These are phyloP conservation scores for Sebastes glaucus DNA, from an alignment of 2,797 vertebrate species.

Conservation along the genomic window DNA sequence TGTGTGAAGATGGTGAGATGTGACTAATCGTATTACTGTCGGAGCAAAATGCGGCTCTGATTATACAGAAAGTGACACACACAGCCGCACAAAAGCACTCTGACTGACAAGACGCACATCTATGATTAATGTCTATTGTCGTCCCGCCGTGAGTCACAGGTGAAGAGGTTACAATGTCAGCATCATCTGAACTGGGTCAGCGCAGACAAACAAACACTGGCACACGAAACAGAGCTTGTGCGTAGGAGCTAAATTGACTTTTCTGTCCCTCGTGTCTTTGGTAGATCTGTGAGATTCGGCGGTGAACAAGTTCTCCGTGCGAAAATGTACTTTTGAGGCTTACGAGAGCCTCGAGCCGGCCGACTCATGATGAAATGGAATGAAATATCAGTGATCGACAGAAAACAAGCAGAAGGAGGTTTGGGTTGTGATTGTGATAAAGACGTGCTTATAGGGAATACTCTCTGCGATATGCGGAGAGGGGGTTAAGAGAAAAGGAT, in stretches of 20 bases:
- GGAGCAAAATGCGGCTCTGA: conserved; percentile 23
- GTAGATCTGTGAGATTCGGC: not conserved
- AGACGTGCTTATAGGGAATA: conserved; percentile 21
- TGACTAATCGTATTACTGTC: conserved; percentile 64
- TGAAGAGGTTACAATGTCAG: conserved; percentile 55
- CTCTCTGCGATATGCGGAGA: not conserved
- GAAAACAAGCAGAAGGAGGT: conserved; percentile 27
- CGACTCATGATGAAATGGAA: conserved; percentile 70
- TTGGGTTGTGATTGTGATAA: conserved; percentile 25
- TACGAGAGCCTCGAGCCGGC: conserved; percentile 20
- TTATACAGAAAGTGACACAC: conserved; percentile 30
- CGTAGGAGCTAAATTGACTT: conserved; percentile 17
- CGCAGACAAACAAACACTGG: not conserved
- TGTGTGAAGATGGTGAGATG: conserved; percentile 10
- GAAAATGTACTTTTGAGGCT: conserved; percentile 20
- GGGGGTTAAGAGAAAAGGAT: conserved; percentile 5
- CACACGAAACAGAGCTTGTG: not conserved
- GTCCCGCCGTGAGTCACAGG: conserved; percentile 38
- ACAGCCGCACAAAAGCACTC: not conserved
- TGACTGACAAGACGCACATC: conserved; percentile 16
- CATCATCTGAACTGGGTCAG: conserved; percentile 52
- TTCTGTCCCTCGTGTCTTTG: conserved; percentile 20
- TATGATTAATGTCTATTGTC: conserved; percentile 43
- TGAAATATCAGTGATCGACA: conserved; percentile 59
- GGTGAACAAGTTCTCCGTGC: conserved; percentile 9